Conservation (phyloP, 2,888 invertebrate genomes). For the Teleogryllus oceanicus region DNA sequence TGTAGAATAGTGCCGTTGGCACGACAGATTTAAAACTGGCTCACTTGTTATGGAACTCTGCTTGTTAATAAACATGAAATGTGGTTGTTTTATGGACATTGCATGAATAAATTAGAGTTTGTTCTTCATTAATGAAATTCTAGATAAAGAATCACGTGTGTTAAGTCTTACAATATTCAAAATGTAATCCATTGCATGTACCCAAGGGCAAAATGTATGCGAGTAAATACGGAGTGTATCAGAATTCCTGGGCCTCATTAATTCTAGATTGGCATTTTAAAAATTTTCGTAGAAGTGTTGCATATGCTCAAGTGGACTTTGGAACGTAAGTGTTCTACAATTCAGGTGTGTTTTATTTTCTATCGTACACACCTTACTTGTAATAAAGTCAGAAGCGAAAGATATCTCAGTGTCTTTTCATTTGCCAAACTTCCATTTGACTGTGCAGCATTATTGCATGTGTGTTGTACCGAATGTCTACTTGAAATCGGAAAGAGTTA, state of each 20-base stretch:
- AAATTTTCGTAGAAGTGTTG: constrained; percentile 7
- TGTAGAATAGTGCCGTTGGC: background rate
- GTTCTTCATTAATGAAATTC: too few relatives aligned
- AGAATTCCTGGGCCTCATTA: background rate
- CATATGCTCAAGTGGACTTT: constrained; percentile 8
- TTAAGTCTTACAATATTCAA: too few relatives aligned
- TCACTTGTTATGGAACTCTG: background rate
- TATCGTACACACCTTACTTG: background rate
- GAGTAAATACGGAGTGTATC: background rate
- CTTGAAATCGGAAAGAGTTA: constrained; percentile 18
- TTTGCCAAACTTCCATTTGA: background rate
- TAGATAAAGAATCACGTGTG: too few relatives aligned
- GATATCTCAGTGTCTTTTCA: background rate
- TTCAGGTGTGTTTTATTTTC: background rate
- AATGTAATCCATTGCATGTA: background rate
- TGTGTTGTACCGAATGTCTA: constrained; percentile 35
- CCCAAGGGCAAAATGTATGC: constrained; percentile 18
- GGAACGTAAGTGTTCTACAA: background rate
- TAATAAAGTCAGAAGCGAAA: background rate
- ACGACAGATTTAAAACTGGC: background rate
- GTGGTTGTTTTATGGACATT: background rate
- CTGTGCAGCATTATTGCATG: constrained; percentile 28
- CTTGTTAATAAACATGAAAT: background rate
- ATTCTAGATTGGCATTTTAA: background rate
- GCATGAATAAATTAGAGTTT: too few relatives aligned